Conservation (phyloP, 1,140 invertebrate genomes). For the Asobara japonica region DNA sequence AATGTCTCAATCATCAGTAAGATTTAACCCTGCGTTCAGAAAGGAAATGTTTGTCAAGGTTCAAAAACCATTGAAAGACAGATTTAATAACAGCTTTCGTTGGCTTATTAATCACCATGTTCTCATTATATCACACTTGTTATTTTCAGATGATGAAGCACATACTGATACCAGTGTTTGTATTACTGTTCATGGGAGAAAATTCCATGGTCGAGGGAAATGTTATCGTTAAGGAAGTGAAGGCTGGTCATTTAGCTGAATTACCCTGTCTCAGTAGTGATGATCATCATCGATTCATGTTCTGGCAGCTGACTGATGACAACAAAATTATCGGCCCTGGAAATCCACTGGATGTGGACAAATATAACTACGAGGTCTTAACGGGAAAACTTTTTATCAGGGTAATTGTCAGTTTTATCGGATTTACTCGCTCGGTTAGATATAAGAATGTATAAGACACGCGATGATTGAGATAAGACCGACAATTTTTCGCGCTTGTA, state of each 20-base stretch:
- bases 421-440: neutral
- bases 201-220: constrained; percentile 30
- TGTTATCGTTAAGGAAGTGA: constrained; percentile 66
- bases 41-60: neutral
- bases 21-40: neutral
- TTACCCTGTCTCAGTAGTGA: constrained; percentile 74
- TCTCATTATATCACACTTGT: neutral
- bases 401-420: constrained; percentile 61
- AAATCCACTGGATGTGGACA: constrained; percentile 69
- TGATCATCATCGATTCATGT: constrained; percentile 74
- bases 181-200: constrained; percentile 43
- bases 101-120: neutral
- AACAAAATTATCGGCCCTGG: constrained; percentile 71
- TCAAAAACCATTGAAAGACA: neutral
- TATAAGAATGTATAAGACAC: neutral
- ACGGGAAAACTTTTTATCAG: constrained; percentile 73
- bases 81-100: neutral
- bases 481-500: too few species aligned
- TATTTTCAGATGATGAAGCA: constrained; percentile 49
- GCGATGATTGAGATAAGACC: neutral
- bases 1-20: neutral
- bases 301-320: constrained; percentile 72
- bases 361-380: constrained; percentile 77
- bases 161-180: constrained; percentile 18
- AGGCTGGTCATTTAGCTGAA: constrained; percentile 69